Evolutionary conservation across 2,888 invertebrate genomes (phyloP).

Genomic region (Nephrotoma guestfalica): DNA sequence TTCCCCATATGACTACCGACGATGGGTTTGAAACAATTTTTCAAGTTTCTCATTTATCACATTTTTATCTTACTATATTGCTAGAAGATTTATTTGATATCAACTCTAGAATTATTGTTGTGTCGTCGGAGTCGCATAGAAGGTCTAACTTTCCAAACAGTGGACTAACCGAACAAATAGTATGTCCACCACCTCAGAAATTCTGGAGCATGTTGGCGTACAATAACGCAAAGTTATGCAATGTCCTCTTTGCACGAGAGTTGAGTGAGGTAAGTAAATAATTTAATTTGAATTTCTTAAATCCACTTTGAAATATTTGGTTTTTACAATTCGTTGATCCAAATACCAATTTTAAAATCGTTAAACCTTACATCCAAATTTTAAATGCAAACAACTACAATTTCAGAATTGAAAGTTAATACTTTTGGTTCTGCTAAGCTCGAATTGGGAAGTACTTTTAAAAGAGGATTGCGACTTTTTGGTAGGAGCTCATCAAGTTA

Average conservation of each 20-base stretch:
- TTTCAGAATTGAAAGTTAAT: too few relatives aligned
- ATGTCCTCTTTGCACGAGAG: slow-evolving; percentile 68
- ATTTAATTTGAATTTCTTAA: background rate
- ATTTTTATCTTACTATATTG: slow-evolving; percentile 63
- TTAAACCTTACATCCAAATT: too few relatives aligned
- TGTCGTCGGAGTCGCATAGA: slow-evolving; percentile 79
- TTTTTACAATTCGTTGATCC: too few relatives aligned
- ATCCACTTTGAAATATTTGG: too few relatives aligned
- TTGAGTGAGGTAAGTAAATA: slow-evolving; percentile 42
- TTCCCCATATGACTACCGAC: slow-evolving; percentile 53
- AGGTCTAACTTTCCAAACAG: slow-evolving; percentile 35
- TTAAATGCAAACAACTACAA: too few relatives aligned
- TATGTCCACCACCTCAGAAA: slow-evolving; percentile 54
- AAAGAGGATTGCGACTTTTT: too few relatives aligned
- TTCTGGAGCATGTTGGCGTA: slow-evolving; percentile 79
- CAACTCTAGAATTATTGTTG: slow-evolving; percentile 62
- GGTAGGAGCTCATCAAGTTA: fast-evolving
- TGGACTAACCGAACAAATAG: slow-evolving; percentile 37
- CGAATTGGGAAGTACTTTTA: too few relatives aligned
- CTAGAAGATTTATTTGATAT: slow-evolving; percentile 52
- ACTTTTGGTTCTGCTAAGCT: too few relatives aligned
- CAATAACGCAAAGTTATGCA: slow-evolving; percentile 81
- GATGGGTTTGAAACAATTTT: slow-evolving; percentile 66
- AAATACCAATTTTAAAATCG: too few relatives aligned
- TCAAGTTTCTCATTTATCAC: slow-evolving; percentile 78